A percentile compares a stretch with the other conserved stretches of the same genome.
phyloP scores from a whole-genome alignment of 2,888 invertebrate genomes.

The Archips crataeganus region DNA sequence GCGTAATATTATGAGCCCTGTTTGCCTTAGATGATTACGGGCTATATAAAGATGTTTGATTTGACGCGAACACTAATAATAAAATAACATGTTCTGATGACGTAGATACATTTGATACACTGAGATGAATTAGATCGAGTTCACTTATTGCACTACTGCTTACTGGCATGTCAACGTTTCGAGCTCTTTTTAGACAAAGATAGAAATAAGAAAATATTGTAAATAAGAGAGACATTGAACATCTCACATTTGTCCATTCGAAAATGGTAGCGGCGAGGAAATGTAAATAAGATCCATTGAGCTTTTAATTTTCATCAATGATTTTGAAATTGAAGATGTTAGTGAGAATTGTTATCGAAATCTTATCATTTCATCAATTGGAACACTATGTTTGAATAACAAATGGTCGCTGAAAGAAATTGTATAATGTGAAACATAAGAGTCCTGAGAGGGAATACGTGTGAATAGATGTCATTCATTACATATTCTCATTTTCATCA shows the following conservation, averaged over 20 bases:
- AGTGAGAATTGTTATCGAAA: not conserved
- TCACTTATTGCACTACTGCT: no score
- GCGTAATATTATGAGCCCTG: not conserved
- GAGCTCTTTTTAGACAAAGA: no score
- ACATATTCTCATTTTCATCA: not conserved
- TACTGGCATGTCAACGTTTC: no score
- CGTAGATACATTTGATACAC: no score
- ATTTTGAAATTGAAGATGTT: not conserved
- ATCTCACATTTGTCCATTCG: no score
- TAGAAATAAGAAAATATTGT: no score
- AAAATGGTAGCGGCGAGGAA: no score
- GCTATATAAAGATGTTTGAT: constrained; percentile 1
- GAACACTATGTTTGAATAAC: not conserved
- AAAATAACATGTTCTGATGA: not conserved
- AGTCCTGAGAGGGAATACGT: not conserved
- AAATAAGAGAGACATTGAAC: no score
- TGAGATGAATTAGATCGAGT: no score
- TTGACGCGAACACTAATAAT: not conserved
- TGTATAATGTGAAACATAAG: not conserved
- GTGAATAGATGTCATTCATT: not conserved
- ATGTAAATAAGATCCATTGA: not conserved
- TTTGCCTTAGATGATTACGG: constrained; percentile 1
- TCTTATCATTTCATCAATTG: not conserved
- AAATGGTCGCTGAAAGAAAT: not conserved
- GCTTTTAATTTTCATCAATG: not conserved